Evolutionary conservation across 2,113 vertebrate genomes (phyloP), one percentile per base, ranked within the genome.

Genomic region (Muntiacus reevesi): DNA sequence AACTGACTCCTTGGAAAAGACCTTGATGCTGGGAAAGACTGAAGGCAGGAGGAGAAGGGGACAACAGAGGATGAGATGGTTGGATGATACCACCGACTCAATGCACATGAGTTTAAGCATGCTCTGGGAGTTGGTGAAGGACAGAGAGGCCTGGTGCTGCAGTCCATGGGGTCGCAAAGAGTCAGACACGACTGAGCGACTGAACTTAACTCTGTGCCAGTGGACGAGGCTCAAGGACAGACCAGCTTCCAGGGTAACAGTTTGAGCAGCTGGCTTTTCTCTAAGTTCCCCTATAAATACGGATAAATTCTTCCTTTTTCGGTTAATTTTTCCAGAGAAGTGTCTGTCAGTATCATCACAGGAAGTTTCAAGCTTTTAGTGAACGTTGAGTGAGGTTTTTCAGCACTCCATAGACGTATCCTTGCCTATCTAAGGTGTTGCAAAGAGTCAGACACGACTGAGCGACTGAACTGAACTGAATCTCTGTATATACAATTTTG

Each of bases 111-210:
- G 4, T 67, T 67, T 67, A 17, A n/a, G 62, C 33, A 10, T 4
- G 33, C 33, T 67, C 62, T n/a, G 33, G 62, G 33, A 19, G 33
- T n/a, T 67, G 64, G 17, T 36, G 33, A 19, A 36, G 16, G 33
- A 67, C 64, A 67, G 64, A 17, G 8, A 67, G 10, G 64, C 33
- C 17, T 36, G 33, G 8, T 67, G 33, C 64, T 67, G 33, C 8
- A 36, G 33, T 36, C 33, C 33, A 67, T 19, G 17, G 64, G 17
- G 17, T 36, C 17, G 0, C 64, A 67, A 19, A 67, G 17, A 17
- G 64, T 36, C 8, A 9, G 64, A 67, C 8, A 21, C 0, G 9
- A 36, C 64, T 67, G n/a, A 36, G 17, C 0, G 0, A 67, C 64
- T 67, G 64, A 67, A 67, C 17, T 21, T 21, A 71, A 71, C 17